Evolutionary conservation across 23 tunicate species (phyloP), one percentile per base, ranked within the genome.

Genomic region (Ciona savignyi): DNA sequence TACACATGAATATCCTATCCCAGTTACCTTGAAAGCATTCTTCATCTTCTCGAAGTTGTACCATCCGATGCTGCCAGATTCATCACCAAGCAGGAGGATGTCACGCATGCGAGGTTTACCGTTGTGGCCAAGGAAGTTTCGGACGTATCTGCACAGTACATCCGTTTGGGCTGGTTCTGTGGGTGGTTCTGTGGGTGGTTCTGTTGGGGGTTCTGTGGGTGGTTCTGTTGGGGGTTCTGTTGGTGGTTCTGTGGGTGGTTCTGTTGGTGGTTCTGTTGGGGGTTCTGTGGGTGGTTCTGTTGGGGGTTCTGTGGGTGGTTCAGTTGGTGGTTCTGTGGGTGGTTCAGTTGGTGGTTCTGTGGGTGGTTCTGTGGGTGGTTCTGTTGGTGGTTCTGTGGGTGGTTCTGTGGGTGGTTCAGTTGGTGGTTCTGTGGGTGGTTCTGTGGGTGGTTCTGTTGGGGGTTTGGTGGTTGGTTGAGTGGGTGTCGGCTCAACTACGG

Each of bases 1-100:
- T n/a, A n/a, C n/a, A n/a, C n/a, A n/a, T n/a, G n/a, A n/a, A n/a
- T n/a, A n/a, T n/a, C n/a, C n/a, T n/a, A n/a, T n/a, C n/a, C n/a
- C n/a, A n/a, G n/a, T 2, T 22, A 91, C 97, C 81, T 91, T 80
- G 80, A 91, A 91, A 70, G 51, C 60, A 49, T 65, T 34, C 63
- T 91, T 91, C 22, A 85, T 85, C 35, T 91, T 91, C 21, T 80
- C 97, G 70, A 33, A 91, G 72, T 91, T 91, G 34, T 78, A 33
- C 91, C 97, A 80, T 31, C 97, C 97, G 23, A 91, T 85, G 65
- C 86, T 80, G 6, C 97, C 97, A 25, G 97, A 91, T 80, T 91
- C 97, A 60, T 91, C 97, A 0, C 83, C 97, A 29, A 91, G 77
- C 1, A 91, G 35, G 26, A 91, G 73, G 25, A 91, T 60, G 60